These are phyloP conservation scores for Drusus annulatus DNA, from an alignment of 1,140 invertebrate genomes.

Conservation along the genomic window DNA sequence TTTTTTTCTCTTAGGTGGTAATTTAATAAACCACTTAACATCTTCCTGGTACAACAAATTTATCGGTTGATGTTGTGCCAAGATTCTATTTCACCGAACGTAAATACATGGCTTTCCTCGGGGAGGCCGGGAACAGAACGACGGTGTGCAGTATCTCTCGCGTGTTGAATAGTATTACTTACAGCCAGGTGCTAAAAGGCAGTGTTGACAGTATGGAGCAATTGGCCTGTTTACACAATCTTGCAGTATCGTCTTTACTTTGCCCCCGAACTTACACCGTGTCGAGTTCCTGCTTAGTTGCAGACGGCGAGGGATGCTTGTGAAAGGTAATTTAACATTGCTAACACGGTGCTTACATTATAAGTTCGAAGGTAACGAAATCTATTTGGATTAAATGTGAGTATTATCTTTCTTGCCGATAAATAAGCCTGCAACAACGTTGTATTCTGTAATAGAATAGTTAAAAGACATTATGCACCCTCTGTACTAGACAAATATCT, in stretches of 20 bases:
- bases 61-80: slow-evolving; percentile 7
- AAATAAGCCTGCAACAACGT: no score
- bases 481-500: no score
- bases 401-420: no score
- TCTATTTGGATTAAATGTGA: no score
- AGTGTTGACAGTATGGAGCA: slow-evolving; percentile 43
- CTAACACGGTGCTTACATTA: background rate
- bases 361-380: no score
- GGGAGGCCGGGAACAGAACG: background rate
- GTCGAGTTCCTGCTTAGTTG: no score
- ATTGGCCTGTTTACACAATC: slow-evolving; percentile 46
- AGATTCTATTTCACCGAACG: slow-evolving; percentile 2
- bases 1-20: no score
- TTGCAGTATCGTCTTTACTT: slow-evolving; percentile 22
- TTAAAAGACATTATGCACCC: no score
- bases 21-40: slow-evolving; percentile 9
- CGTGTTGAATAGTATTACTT: slow-evolving; percentile 35
- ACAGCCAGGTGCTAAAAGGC: slow-evolving; percentile 41
- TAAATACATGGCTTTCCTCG: background rate
- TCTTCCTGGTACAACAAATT: background rate
- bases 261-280: background rate
- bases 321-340: slow-evolving; percentile 12
- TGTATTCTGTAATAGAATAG: no score
- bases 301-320: background rate
- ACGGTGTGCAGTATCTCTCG: slow-evolving; percentile 7